A percentile compares a stretch with the other conserved stretches of the same genome.
These are phyloP conservation scores for Cosmorhoe ocellata DNA, from an alignment of 2,888 invertebrate genomes.

Conservation along the genomic window DNA sequence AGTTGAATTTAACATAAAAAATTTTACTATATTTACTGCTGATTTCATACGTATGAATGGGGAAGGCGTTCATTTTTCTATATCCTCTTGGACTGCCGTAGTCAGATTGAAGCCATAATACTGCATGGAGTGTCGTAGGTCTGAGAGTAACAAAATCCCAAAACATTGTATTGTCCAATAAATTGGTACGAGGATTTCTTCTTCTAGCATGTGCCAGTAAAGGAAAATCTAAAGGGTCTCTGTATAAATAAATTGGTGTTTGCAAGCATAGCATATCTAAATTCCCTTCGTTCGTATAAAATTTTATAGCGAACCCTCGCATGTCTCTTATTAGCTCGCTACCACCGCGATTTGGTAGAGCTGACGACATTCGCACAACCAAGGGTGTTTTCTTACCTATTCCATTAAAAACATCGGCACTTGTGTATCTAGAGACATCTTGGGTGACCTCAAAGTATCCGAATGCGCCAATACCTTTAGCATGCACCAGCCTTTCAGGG, in stretches of 20 bases:
- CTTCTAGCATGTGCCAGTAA: not conserved
- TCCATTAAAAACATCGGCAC: not conserved
- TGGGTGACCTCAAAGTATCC: not conserved
- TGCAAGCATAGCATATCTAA: not conserved
- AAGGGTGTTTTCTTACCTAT: not conserved
- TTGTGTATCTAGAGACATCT: not conserved
- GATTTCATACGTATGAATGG: not conserved
- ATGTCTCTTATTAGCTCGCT: not conserved
- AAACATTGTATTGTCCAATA: not conserved
- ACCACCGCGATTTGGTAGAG: not conserved
- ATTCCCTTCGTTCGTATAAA: not conserved
- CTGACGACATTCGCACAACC: not conserved
- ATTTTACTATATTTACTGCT: not conserved
- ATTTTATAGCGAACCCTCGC: not conserved
- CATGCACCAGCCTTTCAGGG: not conserved
- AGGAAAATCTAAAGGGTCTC: not conserved
- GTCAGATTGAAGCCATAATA: not conserved
- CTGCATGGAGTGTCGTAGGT: not conserved
- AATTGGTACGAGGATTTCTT: not conserved
- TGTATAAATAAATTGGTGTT: not conserved
- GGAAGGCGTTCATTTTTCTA: not conserved
- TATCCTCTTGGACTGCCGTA: not conserved
- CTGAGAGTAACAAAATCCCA: not conserved
- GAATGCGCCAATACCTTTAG: not conserved
- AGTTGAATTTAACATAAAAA: not conserved